Conservation (phyloP, 2,113 vertebrate genomes). For the Vimba vimba region DNA sequence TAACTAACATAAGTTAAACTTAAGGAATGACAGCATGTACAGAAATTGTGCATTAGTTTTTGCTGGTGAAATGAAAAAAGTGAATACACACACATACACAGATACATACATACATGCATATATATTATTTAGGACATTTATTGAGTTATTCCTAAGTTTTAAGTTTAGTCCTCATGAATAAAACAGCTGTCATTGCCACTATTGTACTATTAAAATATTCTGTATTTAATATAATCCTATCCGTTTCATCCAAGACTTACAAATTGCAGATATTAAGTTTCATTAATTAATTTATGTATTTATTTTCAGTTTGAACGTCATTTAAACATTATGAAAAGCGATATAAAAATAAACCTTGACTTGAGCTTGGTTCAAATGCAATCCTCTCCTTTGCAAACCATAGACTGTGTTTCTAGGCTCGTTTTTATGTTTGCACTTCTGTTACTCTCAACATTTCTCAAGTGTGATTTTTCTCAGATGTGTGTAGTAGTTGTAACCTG, state of each 20-base stretch:
- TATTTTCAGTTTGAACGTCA: background rate
- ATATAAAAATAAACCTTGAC: background rate
- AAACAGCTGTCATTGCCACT: no score
- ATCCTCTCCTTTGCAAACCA: constrained; percentile 41
- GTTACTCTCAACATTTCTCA: background rate
- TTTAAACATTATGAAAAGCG: background rate
- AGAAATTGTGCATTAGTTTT: constrained; percentile 2
- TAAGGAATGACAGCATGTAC: background rate
- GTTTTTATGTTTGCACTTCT: background rate
- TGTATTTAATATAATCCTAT: no score
- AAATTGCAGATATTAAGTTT: background rate
- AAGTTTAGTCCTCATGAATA: no score
- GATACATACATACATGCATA: no score
- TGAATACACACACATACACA: no score
- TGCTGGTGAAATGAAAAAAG: background rate
- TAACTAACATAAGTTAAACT: background rate
- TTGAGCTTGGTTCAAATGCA: background rate
- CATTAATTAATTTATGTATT: background rate
- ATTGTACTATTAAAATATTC: no score
- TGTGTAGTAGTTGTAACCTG: constrained; percentile 37
- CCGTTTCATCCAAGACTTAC: no score
- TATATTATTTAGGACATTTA: no score
- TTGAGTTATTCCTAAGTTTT: no score
- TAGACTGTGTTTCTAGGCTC: background rate
- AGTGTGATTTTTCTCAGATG: background rate